Percentiles rank a stretch among this genome's conserved stretches.
Conservation (phyloP, 2,113 vertebrate species). For the Hippopotamus amphibius region DNA sequence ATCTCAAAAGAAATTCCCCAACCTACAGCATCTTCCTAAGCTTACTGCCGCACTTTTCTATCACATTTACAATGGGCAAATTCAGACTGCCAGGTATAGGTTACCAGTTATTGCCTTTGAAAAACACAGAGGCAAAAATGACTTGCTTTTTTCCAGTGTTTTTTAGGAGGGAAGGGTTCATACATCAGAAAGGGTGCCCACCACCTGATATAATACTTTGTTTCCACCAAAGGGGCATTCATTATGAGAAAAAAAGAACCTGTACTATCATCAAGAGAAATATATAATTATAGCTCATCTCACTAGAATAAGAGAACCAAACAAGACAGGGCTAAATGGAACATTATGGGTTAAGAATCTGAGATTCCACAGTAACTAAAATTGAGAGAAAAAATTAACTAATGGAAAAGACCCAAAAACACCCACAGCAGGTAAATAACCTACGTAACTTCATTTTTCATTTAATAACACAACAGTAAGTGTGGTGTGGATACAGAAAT, state of each 20-base stretch:
- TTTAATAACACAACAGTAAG: background rate
- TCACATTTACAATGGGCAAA: background rate
- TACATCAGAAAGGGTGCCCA: background rate
- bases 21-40: background rate
- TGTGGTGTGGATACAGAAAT: background rate
- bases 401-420: background rate
- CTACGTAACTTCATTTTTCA: background rate
- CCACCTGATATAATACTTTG: background rate
- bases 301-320: slow-evolving; percentile 6
- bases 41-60: background rate
- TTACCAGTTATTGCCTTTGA: background rate
- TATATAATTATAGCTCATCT: background rate
- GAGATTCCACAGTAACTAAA: background rate
- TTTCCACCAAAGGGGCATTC: background rate
- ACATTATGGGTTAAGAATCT: background rate
- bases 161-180: background rate
- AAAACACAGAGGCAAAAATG: background rate
- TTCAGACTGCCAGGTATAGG: background rate
- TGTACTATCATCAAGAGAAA: background rate
- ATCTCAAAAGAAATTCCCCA: slow-evolving; percentile 17
- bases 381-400: background rate
- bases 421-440: background rate
- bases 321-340: background rate
- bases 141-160: background rate
- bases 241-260: background rate